Base-by-base conservation (phyloP, 2,113 vertebrate species). In the Monopterus albus region DNA sequence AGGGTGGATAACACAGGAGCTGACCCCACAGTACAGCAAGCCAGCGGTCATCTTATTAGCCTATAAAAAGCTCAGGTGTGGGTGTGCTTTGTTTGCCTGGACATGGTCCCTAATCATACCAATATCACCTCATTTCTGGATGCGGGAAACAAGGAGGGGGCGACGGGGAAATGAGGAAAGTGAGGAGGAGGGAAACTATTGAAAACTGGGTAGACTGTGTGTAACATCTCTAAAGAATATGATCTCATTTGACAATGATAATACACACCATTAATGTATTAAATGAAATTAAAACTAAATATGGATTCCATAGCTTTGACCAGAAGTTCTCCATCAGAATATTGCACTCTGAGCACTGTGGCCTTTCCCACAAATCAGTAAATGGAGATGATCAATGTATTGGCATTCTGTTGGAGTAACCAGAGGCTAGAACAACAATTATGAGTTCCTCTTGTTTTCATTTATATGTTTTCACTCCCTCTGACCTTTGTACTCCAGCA, bases 11-110 rank as follows among this genome's bases (percentile, higher is more conserved):
- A 63, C 78, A 79, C 49, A 51, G 57, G 17, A 65, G 62, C 71
- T 86, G 82, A 90, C 84, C 87, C 67, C 57, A 35, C 75, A 78
- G 78, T 29, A 58, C 75, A 65, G 71, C 58, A 75, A 78, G 78
- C 62, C 47, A 72, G 68, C 66, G 79, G 84, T 69, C 86, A 88
- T 75, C 85, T 87, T 91, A 92, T 91, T 90, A 90, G 84, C 81
- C 87, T 86, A 80, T 88, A 88, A 87, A 92, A 90, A 90, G 87
- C 89, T 81, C 72, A 76, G 88, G 86, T 89, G 90, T 91, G 84
- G 85, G 89, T 36, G 84, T 18, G 61, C 66, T 86, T 81, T 91
- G 87, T 91, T 91, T 90, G 88, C 73, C 73, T 53, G 52, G 77
- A 85, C 79, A 78, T 72, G 78, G 64, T 79, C 66, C 86, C 79